Percentiles rank a stretch among this genome's conserved stretches.
These are phyloP conservation scores for Drosophila nigricruria DNA, from an alignment of 2,888 invertebrate species.

Conservation along the genomic window DNA sequence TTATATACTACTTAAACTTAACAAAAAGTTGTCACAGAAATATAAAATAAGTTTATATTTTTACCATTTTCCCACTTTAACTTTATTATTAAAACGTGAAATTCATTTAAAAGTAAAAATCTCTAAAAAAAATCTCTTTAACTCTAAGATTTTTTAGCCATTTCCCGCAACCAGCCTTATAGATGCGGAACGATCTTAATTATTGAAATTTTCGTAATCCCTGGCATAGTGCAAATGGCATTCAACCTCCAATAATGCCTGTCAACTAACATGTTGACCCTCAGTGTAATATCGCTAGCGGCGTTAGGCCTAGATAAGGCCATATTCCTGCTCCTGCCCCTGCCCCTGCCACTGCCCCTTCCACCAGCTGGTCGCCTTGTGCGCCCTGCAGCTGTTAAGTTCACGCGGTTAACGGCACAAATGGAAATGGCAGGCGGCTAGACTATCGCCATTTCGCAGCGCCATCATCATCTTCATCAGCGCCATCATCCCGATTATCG, in stretches of 20 bases:
- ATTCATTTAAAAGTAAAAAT: too few species aligned
- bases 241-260: conserved; percentile 32
- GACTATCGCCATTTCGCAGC: conserved; percentile 44
- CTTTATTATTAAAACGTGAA: too few species aligned
- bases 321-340: background rate
- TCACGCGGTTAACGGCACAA: conserved; percentile 58
- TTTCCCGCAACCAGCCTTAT: background rate
- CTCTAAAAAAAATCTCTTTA: too few species aligned
- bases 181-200: conserved; percentile 9
- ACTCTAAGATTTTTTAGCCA: background rate
- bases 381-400: conserved; percentile 45
- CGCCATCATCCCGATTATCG: conserved; percentile 19
- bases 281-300: conserved; percentile 6
- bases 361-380: background rate
- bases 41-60: background rate
- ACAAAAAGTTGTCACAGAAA: background rate
- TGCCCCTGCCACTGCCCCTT: background rate
- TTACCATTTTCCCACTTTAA: background rate
- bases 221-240: conserved; percentile 23
- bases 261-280: conserved; percentile 45
- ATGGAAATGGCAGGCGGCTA: conserved; percentile 56
- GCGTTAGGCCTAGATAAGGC: background rate
- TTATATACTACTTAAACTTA: too few species aligned
- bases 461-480: conserved; percentile 39
- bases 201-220: conserved; percentile 35